Evolutionary conservation across 2,888 invertebrate species (phyloP).

Genomic region (Apamea anceps): DNA sequence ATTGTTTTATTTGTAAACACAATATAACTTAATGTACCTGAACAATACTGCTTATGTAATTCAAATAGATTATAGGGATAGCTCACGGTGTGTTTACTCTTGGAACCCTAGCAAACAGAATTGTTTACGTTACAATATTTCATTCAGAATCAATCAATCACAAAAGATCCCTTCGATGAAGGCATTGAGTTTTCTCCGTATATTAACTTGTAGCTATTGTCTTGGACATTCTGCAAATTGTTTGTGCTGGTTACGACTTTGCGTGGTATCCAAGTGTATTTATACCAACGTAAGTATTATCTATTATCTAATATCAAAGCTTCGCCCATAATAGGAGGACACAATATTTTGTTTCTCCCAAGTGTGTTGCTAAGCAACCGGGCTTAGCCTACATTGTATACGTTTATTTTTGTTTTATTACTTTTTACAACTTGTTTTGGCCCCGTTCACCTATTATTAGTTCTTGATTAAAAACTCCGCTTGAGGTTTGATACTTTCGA

Average conservation of each 20-base stretch:
- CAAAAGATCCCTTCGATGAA: constrained; percentile 1
- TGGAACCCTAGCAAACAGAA: constrained; percentile 30
- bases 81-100: constrained; percentile 23
- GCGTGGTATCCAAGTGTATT: background rate
- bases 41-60: constrained; percentile 24
- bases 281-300: background rate
- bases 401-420: background rate
- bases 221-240: background rate
- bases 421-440: background rate
- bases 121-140: constrained; percentile 30
- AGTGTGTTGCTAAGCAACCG: constrained; percentile 8
- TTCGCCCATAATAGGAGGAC: background rate
- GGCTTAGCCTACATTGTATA: background rate
- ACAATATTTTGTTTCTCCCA: background rate
- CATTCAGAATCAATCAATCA: constrained; percentile 25
- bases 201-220: background rate
- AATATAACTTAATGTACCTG: background rate
- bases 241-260: background rate
- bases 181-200: background rate
- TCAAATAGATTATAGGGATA: constrained; percentile 32
- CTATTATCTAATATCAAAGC: background rate
- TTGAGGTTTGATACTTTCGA: background rate
- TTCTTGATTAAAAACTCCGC: background rate
- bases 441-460: background rate
- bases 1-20: constrained; percentile 14